Evolutionary conservation across 2,888 invertebrate species (phyloP).

Genomic region (Ormyrus labotus): DNA sequence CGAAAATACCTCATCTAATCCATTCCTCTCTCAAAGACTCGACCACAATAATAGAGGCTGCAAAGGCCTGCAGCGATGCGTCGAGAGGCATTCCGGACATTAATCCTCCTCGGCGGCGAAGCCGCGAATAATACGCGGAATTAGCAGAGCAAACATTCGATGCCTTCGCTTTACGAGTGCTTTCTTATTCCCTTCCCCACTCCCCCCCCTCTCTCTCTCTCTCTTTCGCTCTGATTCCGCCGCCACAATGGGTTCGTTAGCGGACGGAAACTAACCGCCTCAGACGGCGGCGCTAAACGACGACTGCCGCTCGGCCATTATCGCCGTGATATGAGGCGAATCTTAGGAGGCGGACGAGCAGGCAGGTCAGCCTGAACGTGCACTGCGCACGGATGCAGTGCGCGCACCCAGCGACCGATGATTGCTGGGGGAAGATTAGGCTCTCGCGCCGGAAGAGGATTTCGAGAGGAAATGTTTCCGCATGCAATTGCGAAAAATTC

Average conservation of each 20-base stretch:
- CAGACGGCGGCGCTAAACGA: conserved; percentile 31
- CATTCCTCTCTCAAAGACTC: too few relatives aligned
- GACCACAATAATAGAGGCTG: not conserved
- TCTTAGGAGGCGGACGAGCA: not conserved
- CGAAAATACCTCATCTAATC: not conserved
- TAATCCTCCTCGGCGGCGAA: conserved; percentile 10
- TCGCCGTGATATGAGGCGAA: not conserved
- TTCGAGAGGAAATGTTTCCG: too few relatives aligned
- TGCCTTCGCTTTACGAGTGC: too few relatives aligned
- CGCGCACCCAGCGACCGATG: not conserved
- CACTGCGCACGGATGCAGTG: not conserved
- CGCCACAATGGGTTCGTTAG: conserved; percentile 72
- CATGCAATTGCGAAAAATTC: too few relatives aligned
- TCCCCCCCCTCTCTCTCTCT: not conserved
- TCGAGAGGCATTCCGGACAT: conserved; percentile 18
- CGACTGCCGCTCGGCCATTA: not conserved
- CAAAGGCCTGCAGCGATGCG: not conserved
- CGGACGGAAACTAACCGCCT: conserved; percentile 67
- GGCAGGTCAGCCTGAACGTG: not conserved
- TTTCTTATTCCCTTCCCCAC: not conserved
- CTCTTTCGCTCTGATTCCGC: not conserved
- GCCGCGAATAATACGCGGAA: conserved; percentile 28
- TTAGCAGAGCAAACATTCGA: conserved; percentile 3
- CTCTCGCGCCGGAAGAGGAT: too few relatives aligned
- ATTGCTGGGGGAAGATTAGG: too few relatives aligned